Evolutionary conservation across 2,888 invertebrate genomes (phyloP).

Genomic region (Sarcophaga rosellei): DNA sequence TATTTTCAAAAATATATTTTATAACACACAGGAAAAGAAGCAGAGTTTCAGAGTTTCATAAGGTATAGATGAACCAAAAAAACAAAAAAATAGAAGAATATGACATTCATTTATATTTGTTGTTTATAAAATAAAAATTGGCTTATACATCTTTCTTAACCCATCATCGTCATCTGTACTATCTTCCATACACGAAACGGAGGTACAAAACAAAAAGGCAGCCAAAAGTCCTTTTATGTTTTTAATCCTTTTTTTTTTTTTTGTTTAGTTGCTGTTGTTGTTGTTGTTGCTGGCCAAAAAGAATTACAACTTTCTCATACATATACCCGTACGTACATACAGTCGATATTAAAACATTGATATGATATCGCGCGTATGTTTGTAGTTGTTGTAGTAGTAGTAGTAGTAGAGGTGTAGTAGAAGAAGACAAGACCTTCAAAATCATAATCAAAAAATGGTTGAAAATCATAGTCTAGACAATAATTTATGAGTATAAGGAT

Average conservation of each 20-base stretch:
- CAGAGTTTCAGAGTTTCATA: background rate
- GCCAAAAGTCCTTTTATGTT: conserved; percentile 62
- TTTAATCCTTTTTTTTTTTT: conserved; percentile 61
- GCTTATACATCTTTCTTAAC: conserved; percentile 46
- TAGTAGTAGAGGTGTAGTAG: background rate
- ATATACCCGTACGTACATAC: conserved; percentile 30
- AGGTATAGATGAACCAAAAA: background rate
- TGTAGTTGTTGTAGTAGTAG: background rate
- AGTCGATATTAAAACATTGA: conserved; percentile 67
- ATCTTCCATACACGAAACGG: conserved; percentile 1
- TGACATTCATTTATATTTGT: conserved; percentile 71
- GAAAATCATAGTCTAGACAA: conserved; percentile 81
- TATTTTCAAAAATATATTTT: conserved; percentile 51
- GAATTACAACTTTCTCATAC: conserved; percentile 54
- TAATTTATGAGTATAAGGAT: conserved; percentile 78
- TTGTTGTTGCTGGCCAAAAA: conserved; percentile 52
- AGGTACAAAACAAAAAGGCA: conserved; percentile 24
- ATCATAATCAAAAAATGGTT: conserved; percentile 80
- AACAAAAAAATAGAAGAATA: conserved; percentile 46
- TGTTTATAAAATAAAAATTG: conserved; percentile 72
- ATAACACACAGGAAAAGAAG: conserved; percentile 19
- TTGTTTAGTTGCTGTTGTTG: background rate
- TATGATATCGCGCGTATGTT: conserved; percentile 69
- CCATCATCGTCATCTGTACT: conserved; percentile 21
- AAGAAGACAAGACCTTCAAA: conserved; percentile 63